Conservation (phyloP, 2,888 invertebrate species). For the Cephus pulcher region DNA sequence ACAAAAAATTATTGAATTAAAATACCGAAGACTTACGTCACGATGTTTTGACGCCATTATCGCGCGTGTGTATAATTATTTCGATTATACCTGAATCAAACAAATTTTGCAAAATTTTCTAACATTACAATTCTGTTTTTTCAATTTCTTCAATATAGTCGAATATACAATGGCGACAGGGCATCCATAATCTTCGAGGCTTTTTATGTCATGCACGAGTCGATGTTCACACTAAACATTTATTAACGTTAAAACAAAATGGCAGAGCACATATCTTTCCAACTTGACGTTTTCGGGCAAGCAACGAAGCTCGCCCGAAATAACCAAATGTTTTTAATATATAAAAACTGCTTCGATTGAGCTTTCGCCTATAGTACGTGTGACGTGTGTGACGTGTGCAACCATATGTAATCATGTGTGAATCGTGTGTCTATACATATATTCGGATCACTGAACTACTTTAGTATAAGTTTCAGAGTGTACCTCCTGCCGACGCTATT, state of each 20-base stretch:
- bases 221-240: slow-evolving; percentile 49
- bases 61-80: neutral
- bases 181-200: slow-evolving; percentile 30
- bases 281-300: slow-evolving; percentile 35
- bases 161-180: slow-evolving; percentile 29
- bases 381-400: neutral
- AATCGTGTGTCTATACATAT: neutral
- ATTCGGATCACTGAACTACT: neutral
- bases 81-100: neutral
- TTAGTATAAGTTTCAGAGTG: neutral
- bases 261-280: slow-evolving; percentile 61
- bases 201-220: slow-evolving; percentile 54
- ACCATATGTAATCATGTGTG: neutral
- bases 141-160: neutral
- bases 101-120: neutral
- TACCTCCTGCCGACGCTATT: neutral
- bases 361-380: neutral
- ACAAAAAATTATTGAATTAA: slow-evolving; percentile 9
- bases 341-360: neutral
- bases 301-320: neutral
- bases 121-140: slow-evolving; percentile 3
- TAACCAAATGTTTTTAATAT: neutral
- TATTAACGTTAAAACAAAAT: slow-evolving; percentile 20
- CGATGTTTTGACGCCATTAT: neutral
- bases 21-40: neutral